phyloP scores from a whole-genome alignment of 2,113 vertebrate species.

The Antigone vipio region DNA sequence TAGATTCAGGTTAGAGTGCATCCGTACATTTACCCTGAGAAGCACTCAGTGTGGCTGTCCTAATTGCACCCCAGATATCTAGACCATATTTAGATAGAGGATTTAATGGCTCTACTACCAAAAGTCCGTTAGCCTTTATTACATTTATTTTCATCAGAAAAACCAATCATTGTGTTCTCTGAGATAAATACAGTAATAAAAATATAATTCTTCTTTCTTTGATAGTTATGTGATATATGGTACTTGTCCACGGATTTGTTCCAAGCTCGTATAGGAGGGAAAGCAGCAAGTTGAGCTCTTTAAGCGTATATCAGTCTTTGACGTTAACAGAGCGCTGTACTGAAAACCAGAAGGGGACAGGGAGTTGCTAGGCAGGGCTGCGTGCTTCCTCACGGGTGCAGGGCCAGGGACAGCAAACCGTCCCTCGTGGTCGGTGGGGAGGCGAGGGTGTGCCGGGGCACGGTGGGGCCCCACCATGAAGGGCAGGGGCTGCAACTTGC shows the following conservation, averaged over 20 bases:
- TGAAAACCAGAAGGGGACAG: background rate
- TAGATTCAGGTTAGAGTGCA: slow-evolving; percentile 53
- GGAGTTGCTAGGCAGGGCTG: background rate
- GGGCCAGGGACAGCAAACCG: background rate
- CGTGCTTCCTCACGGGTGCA: fast-evolving
- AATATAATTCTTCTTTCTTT: slow-evolving; percentile 49
- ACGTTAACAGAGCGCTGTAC: background rate
- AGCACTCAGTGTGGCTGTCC: background rate
- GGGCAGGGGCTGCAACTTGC: background rate
- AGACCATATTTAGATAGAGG: slow-evolving; percentile 15
- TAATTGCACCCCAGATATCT: slow-evolving; percentile 53
- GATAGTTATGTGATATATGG: background rate
- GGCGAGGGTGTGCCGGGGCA: background rate
- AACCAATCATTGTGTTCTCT: slow-evolving; percentile 5
- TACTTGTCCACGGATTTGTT: background rate
- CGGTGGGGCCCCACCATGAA: fast-evolving
- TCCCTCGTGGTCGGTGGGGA: fast-evolving
- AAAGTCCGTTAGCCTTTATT: slow-evolving; percentile 58
- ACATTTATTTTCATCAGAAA: slow-evolving; percentile 45
- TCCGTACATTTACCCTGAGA: background rate
- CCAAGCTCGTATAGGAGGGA: background rate
- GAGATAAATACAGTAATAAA: slow-evolving; percentile 60
- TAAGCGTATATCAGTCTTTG: background rate
- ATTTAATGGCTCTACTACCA: slow-evolving; percentile 44
- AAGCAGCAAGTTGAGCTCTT: slow-evolving; percentile 6